phyloP scores from a whole-genome alignment of 2,113 vertebrate genomes.

The Ursus arctos region DNA sequence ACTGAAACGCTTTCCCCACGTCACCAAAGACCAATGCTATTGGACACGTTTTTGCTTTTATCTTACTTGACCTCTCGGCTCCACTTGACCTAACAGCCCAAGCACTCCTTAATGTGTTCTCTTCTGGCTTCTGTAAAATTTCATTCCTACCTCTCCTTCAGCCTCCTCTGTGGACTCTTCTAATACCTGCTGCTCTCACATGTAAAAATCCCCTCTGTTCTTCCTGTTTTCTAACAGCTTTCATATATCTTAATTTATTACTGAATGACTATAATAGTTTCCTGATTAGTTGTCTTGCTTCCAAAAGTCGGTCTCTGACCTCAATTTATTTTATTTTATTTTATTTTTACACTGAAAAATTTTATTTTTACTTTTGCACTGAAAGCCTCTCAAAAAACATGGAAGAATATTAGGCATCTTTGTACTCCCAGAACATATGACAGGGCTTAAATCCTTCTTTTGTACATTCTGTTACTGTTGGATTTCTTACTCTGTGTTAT shows the following conservation, averaged over 20 bases:
- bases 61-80: background rate
- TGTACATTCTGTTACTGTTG: background rate
- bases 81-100: background rate
- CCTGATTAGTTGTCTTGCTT: background rate
- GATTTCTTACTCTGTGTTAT: background rate
- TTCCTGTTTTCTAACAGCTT: background rate
- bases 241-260: background rate
- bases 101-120: background rate
- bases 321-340: background rate
- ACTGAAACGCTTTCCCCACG: background rate
- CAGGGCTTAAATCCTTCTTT: background rate
- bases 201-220: background rate
- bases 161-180: background rate
- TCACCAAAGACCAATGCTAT: background rate
- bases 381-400: background rate
- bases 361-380: background rate
- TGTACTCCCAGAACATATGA: background rate
- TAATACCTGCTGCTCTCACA: background rate
- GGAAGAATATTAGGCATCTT: background rate
- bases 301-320: background rate
- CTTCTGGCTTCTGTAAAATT: background rate
- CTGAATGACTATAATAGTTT: background rate
- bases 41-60: background rate
- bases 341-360: no score
- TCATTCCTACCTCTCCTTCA: background rate